Conservation (phyloP, 2,113 vertebrate species). For the Geococcyx californianus region DNA sequence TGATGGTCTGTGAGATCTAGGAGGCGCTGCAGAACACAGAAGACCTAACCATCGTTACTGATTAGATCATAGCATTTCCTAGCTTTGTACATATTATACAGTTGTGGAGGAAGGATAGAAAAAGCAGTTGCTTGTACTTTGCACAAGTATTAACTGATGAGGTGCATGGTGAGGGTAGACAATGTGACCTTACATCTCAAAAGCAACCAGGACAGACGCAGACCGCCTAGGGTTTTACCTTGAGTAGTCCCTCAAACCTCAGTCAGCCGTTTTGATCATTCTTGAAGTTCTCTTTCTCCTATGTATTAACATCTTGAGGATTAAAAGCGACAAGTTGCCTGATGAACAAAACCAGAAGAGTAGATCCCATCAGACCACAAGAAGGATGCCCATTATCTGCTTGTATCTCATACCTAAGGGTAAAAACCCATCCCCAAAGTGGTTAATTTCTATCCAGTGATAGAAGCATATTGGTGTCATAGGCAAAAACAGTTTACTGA, state of each 20-base stretch:
- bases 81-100: background rate
- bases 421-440: background rate
- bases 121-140: background rate
- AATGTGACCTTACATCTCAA: background rate
- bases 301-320: rapidly evolving
- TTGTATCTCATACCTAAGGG: background rate
- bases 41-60: background rate
- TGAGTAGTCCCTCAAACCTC: background rate
- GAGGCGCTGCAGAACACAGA: background rate
- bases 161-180: background rate
- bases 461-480: background rate
- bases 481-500: background rate
- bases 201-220: background rate
- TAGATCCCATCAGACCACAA: background rate
- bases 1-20: background rate
- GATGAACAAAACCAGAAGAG: background rate
- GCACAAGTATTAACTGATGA: background rate
- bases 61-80: background rate
- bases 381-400: background rate
- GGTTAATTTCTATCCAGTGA: background rate
- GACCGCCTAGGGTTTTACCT: background rate
- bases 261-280: background rate
- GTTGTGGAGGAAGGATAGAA: background rate
- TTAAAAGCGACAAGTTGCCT: background rate
- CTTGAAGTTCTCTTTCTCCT: background rate